Evolutionary conservation across 1,140 invertebrate genomes (phyloP).

Genomic region (Phymastichus coffea): DNA sequence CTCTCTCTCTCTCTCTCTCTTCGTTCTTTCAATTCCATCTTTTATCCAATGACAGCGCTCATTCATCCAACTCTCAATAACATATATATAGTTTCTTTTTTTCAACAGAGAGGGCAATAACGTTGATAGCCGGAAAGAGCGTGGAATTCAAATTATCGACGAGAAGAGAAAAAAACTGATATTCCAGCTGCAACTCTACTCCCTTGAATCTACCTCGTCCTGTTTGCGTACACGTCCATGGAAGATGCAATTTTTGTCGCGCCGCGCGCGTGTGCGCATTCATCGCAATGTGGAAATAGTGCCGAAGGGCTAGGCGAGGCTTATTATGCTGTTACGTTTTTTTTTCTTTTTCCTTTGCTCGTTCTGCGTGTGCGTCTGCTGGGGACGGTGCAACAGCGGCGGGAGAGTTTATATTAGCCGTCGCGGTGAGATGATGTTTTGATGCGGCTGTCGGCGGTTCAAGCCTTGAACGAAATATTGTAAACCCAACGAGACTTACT

Average conservation of each 20-base stretch:
- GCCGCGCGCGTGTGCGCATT: too few species aligned
- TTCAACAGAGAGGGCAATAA: neutral
- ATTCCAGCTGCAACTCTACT: too few species aligned
- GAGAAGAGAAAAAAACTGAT: too few species aligned
- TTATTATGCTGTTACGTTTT: conserved; percentile 15
- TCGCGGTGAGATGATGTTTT: neutral
- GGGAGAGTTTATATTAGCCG: neutral
- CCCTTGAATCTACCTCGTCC: conserved; percentile 7
- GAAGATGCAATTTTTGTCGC: conserved; percentile 19
- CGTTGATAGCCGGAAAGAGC: neutral
- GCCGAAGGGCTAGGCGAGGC: conserved; percentile 11
- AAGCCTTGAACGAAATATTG: conserved; percentile 4
- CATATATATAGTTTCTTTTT: neutral
- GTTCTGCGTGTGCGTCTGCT: too few species aligned
- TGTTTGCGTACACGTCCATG: conserved; percentile 25
- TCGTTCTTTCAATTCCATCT: neutral
- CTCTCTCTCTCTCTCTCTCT: neutral
- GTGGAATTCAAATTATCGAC: too few species aligned
- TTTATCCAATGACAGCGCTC: too few species aligned
- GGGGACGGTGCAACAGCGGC: conserved; percentile 1
- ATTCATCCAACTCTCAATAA: neutral
- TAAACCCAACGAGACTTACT: neutral
- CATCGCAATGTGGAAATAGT: conserved; percentile 16
- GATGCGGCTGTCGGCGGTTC: conserved; percentile 5
- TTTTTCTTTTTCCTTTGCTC: too few species aligned